Evolutionary conservation across 2,888 invertebrate genomes (phyloP).

Genomic region (Erebia epiphron): DNA sequence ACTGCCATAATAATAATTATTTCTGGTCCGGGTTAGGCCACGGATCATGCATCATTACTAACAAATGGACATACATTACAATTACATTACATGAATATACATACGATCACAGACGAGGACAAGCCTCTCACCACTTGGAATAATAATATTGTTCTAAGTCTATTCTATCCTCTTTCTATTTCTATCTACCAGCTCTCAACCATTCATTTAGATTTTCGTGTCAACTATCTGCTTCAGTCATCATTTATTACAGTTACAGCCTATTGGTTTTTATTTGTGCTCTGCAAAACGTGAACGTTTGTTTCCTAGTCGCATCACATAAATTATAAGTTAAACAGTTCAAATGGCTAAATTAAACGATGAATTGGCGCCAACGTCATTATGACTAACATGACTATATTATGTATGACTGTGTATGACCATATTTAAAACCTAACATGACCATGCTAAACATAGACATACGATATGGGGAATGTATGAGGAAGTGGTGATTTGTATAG

Average conservation of each 20-base stretch:
- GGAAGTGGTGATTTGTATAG: neutral
- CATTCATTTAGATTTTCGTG: slow-evolving; percentile 9
- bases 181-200: neutral
- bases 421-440: neutral
- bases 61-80: too few relatives aligned
- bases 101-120: too few relatives aligned
- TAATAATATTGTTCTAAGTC: too few relatives aligned
- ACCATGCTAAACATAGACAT: neutral
- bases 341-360: slow-evolving; percentile 33
- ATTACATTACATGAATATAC: too few relatives aligned
- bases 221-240: slow-evolving; percentile 12
- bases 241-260: slow-evolving; percentile 33
- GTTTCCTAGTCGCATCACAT: slow-evolving; percentile 36
- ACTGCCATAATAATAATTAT: too few relatives aligned
- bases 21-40: too few relatives aligned
- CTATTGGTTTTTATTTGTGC: slow-evolving; percentile 35
- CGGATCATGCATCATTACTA: too few relatives aligned
- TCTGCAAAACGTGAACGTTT: slow-evolving; percentile 28
- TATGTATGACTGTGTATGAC: neutral
- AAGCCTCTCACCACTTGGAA: too few relatives aligned
- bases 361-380: slow-evolving; percentile 31
- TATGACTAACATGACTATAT: slow-evolving; percentile 2
- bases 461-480: neutral
- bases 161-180: too few relatives aligned
- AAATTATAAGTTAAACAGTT: slow-evolving; percentile 34